These are phyloP conservation scores for Poecilia picta DNA, from an alignment of 2,797 vertebrate species.

Conservation along the genomic window DNA sequence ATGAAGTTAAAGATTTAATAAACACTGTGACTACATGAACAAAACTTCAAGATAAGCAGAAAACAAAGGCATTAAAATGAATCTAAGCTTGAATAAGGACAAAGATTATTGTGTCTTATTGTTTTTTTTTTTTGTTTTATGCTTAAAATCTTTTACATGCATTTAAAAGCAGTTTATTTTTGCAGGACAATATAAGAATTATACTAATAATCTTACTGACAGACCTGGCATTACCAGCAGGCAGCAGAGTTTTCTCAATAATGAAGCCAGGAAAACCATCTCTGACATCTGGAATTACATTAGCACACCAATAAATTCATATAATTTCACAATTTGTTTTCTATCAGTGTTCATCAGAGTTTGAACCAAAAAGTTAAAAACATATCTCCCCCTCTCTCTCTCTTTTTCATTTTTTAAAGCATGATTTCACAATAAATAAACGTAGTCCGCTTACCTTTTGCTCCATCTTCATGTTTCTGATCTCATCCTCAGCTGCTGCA, in stretches of 20 bases:
- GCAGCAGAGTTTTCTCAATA: slow-evolving; percentile 50
- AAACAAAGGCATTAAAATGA: not conserved
- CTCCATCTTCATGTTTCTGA: slow-evolving; percentile 34
- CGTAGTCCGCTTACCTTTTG: slow-evolving; percentile 55
- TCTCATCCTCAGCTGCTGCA: slow-evolving; percentile 38
- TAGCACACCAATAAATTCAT: not conserved
- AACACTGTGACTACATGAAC: not conserved
- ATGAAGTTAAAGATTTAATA: not conserved
- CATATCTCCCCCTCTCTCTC: not conserved
- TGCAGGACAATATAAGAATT: not conserved
- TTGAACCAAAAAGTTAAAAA: not conserved
- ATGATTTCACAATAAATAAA: not conserved
- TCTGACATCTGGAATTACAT: slow-evolving; percentile 55
- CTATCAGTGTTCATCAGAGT: not conserved
- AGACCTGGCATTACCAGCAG: slow-evolving; percentile 69
- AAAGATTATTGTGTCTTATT: not conserved
- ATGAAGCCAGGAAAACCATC: slow-evolving; percentile 53
- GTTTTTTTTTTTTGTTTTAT: not conserved
- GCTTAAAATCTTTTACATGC: not conserved
- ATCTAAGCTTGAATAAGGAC: not conserved
- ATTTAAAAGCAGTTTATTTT: not conserved
- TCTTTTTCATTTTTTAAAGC: not conserved
- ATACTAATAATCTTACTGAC: slow-evolving; percentile 21
- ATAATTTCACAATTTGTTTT: not conserved
- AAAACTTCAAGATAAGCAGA: not conserved